Conservation (phyloP, 1,140 invertebrate species). For the Catajapyx aquilonaris region DNA sequence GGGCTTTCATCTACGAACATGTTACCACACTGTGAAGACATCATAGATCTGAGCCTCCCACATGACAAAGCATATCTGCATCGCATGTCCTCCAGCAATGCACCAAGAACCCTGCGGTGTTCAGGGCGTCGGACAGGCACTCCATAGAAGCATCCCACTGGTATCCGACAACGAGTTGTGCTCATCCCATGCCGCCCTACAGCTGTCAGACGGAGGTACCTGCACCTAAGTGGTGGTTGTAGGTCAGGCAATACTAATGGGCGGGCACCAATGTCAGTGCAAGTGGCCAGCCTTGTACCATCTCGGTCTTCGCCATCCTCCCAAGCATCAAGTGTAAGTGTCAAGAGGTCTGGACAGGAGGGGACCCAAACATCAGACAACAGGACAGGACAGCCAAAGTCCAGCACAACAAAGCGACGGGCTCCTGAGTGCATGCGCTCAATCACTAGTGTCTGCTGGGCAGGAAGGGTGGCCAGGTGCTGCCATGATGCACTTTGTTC, state of each 20-base stretch:
- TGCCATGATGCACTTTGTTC: too few relatives aligned
- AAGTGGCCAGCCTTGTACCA: slow-evolving; percentile 58
- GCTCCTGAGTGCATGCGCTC: slow-evolving; percentile 82
- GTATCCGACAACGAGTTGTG: slow-evolving; percentile 68
- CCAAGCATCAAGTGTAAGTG: slow-evolving; percentile 77
- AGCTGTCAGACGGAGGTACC: slow-evolving; percentile 64
- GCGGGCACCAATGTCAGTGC: slow-evolving; percentile 60
- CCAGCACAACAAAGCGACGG: slow-evolving; percentile 62
- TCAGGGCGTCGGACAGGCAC: too few relatives aligned
- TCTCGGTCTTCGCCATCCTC: slow-evolving; percentile 59
- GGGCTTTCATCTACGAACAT: too few relatives aligned
- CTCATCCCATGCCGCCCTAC: slow-evolving; percentile 79
- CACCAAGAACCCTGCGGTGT: too few relatives aligned
- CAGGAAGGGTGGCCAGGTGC: slow-evolving; percentile 42
- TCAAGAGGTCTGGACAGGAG: slow-evolving; percentile 62
- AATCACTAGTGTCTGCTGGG: slow-evolving; percentile 69
- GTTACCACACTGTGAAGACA: too few relatives aligned
- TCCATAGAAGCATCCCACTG: slow-evolving; percentile 82
- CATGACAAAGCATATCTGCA: too few relatives aligned
- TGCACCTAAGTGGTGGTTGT: slow-evolving; percentile 66
- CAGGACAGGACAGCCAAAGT: slow-evolving; percentile 65
- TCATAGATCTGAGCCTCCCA: too few relatives aligned
- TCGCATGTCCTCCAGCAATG: too few relatives aligned
- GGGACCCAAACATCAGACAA: slow-evolving; percentile 78
- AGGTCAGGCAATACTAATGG: slow-evolving; percentile 68